A percentile compares a stretch with the other conserved stretches of the same genome.
phyloP scores from a whole-genome alignment of 1,140 invertebrate genomes.

The Dolichoris vasculosae region DNA sequence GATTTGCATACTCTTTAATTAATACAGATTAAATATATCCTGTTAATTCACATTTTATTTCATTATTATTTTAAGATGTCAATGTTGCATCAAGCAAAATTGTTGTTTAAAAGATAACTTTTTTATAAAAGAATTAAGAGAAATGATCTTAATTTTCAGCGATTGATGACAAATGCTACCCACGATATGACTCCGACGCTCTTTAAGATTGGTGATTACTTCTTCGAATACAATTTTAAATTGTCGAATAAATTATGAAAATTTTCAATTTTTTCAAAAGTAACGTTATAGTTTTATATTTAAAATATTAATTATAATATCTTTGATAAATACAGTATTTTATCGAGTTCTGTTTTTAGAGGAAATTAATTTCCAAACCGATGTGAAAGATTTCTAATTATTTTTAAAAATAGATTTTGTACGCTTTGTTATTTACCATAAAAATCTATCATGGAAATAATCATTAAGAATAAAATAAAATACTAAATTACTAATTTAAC shows the following conservation, averaged over 20 bases:
- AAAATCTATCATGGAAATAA: neutral
- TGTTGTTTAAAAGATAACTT: constrained; percentile 14
- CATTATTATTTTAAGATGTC: constrained; percentile 13
- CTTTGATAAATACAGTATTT: constrained; percentile 36
- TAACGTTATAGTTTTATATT: neutral
- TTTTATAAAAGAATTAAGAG: constrained; percentile 24
- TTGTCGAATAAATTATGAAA: constrained; percentile 15
- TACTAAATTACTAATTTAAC: too few relatives aligned
- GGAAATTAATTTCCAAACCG: neutral
- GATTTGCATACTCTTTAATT: neutral
- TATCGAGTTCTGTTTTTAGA: constrained; percentile 32
- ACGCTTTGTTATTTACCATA: neutral
- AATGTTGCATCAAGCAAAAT: constrained; percentile 20
- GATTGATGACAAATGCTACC: constrained; percentile 42
- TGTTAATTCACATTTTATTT: constrained; percentile 6
- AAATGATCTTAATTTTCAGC: constrained; percentile 46
- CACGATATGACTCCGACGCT: constrained; percentile 47
- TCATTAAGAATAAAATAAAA: too few relatives aligned
- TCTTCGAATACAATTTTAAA: constrained; percentile 30
- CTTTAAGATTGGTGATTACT: constrained; percentile 51
- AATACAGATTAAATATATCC: neutral
- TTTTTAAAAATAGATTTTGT: neutral
- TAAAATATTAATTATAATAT: neutral
- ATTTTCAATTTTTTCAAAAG: neutral
- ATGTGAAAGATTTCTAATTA: neutral